Base-by-base conservation (phyloP, 2,797 vertebrate species). In the Paramormyrops hopkinsi region DNA sequence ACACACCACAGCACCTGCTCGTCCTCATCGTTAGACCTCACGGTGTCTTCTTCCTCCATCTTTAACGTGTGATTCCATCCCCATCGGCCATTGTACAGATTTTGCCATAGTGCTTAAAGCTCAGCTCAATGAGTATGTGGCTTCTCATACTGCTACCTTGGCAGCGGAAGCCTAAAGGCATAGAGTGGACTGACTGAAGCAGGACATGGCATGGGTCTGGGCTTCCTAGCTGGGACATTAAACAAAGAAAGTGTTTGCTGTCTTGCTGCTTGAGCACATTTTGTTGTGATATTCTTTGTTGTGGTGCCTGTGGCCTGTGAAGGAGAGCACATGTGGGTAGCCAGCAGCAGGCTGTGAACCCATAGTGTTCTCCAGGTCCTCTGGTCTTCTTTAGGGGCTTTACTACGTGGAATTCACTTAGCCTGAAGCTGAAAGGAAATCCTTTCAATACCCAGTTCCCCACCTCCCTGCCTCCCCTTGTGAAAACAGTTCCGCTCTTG, bases 111-210 rank as follows among this genome's bases (percentile, higher is more conserved):
- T 51, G 33, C 14, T 76, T 11, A 41, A 41, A 76, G 14, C 33
- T 76, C 33, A 0, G 14, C 12, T 76, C 33, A 25, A 12, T 12
- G 46, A 65, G 37, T 69, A 25, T 50, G 84, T 59, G 91, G 90
- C 90, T 92, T 92, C 92, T 92, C 89, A 91, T 92, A 92, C 89
- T 92, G 90, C 91, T 91, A 89, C 90, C 92, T 62, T 56, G 89
- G 91, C 76, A 17, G 90, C 92, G 92, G 94, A 92, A 88, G 86
- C 90, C 91, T 93, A 91, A 94, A 95, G 92, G 93, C 91, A 19
- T 53, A 89, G 87, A 59, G 69, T 22, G 73, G 82, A 89, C 48
- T 9, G 51, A 76, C 9, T 7, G 56, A 85, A n/a, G 50, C 33
- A 25, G 9, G 3, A 73, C 85, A 85, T 53, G 62, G n/a, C 62